Percentiles rank a stretch among this genome's conserved stretches.
Evolutionary conservation across 2,113 vertebrate genomes (phyloP).

Genomic region (Sitta europaea): DNA sequence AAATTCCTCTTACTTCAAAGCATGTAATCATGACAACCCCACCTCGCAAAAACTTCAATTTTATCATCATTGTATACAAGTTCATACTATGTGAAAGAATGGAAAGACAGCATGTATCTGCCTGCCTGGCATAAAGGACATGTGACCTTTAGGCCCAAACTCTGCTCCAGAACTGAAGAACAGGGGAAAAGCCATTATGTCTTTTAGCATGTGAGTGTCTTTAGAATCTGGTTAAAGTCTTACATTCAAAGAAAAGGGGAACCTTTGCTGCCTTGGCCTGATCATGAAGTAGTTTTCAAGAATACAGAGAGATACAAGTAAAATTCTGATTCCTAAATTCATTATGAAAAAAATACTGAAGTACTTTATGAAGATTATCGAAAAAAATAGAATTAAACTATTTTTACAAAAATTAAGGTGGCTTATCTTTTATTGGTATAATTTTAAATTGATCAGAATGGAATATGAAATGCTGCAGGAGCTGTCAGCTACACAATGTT

Average conservation of each 20-base stretch:
- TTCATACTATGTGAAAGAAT: rapidly evolving
- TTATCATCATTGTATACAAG: rapidly evolving
- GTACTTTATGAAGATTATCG: background rate
- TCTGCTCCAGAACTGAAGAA: background rate
- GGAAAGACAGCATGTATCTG: background rate
- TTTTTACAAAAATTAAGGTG: background rate
- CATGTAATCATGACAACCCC: background rate
- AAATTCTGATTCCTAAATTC: background rate
- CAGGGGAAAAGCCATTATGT: background rate
- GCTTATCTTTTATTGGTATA: background rate
- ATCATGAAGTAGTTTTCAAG: background rate
- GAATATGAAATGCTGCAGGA: background rate
- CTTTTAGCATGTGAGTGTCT: rapidly evolving
- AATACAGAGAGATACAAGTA: background rate
- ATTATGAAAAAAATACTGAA: background rate
- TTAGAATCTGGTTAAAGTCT: background rate
- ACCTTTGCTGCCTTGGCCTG: background rate
- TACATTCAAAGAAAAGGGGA: background rate
- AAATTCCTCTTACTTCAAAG: background rate
- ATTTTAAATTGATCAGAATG: background rate
- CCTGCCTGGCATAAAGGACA: background rate
- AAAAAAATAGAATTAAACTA: background rate
- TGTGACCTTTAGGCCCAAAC: background rate
- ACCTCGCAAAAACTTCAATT: background rate
- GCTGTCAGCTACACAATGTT: background rate